Base-by-base conservation (phyloP, 2,113 vertebrate genomes). In the Opisthocomus hoazin region DNA sequence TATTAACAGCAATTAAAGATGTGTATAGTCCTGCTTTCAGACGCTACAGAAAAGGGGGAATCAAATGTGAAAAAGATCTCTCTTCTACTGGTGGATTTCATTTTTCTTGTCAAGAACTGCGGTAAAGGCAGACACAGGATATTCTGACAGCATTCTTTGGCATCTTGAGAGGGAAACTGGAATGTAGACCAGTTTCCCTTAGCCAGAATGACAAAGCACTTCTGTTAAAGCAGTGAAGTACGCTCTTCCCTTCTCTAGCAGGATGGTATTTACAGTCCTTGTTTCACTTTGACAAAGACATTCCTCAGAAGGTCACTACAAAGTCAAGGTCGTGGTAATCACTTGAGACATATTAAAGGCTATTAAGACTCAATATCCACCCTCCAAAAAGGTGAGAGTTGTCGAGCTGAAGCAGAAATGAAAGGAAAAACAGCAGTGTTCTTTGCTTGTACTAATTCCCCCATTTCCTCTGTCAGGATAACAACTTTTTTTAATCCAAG, bases 151-250 rank as follows among this genome's bases (percentile, higher is more conserved):
- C 58, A 81, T 87, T 88, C 89, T 90, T 93, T 78, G 77, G 81
- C 91, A 68, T 80, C 90, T 78, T 83, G 56, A 95, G 50, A 89
- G n/a, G 66, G 74, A 82, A 94, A 68, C 22, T 71, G 43, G 68
- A 89, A 75, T 27, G 64, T 2, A 95, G 68, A 60, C 26, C 36
- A 91, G 60, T 93, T 94, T 92, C 48, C 91, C 74, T 97, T 96
- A 95, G 68, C 87, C 36, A 97, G 82, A 81, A 89, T 96, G 94
- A 97, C 95, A 94, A 95, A 97, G 95, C 94, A 92, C 41, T 95
- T 90, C 61, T 81, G 7, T 32, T 29, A 41, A 45, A 89, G 27
- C 68, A 54, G 21, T 45, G 64, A 81, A 58, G 63, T 8, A 56
- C 89, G 50, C 15, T 77, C 58, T 76, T 84, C 45, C 60, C 69